Base-by-base conservation (phyloP, 2,113 vertebrate genomes). In the Todiramphus saurophagus region DNA sequence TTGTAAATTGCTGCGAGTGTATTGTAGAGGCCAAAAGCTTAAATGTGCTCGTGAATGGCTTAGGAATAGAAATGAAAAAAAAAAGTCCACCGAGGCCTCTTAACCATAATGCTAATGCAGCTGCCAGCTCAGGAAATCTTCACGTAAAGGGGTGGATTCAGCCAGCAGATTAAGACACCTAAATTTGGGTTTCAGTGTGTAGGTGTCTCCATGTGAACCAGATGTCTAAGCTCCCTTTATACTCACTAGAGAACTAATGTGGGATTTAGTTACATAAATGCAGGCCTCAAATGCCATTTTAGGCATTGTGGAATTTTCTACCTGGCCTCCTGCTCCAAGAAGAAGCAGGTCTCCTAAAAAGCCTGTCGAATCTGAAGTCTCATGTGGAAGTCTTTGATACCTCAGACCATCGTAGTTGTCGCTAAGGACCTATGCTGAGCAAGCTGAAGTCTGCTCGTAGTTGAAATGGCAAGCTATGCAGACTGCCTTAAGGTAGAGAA, bases 141-240 rank as follows among this genome's bases (percentile, higher is more conserved):
- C 70, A 89, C 75, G 73, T 75, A n/a, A 67, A 84, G 48, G 31
- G 21, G 16, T 82, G 66, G 66, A 79, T 93, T 89, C 81, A 93
- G 35, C 69, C 67, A 87, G 53, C 69, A 95, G 93, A 93, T 95
- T 94, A 95, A 94, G 81, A 64, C 69, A 83, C 81, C 94, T 93
- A 94, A 91, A 94, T 95, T 85, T 93, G 87, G 41, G 10, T 76
- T 96, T 85, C 10, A 7, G 15, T 66, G 58, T 93, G 95, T 95
- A 91, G 95, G 94, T 94, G 96, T 96, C 91, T 96, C 91, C 93
- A 93, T 93, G 91, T 94, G 91, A 96, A 89, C 89, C 91, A 97
- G 74, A 95, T 96, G 81, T 73, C 93, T 95, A 73, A 96, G 66
- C 84, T 97, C 77, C 48, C 51, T 46, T 84, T 79, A 35, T 41